Conservation (phyloP, 1,140 invertebrate species). For the Eupristina koningsbergeri region DNA sequence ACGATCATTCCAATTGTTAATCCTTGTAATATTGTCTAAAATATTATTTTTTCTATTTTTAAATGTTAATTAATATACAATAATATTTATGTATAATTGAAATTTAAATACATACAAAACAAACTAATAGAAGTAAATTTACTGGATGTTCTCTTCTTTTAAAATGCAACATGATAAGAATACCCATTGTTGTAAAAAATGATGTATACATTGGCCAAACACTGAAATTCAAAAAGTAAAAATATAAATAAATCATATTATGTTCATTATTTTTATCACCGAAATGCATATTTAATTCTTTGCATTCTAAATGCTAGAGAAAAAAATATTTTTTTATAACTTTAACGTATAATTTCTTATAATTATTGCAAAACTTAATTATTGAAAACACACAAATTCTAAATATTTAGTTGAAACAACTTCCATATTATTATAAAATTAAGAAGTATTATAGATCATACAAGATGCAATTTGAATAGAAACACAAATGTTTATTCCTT, state of each 20-base stretch:
- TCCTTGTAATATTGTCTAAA: constrained; percentile 83
- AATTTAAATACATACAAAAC: constrained; percentile 77
- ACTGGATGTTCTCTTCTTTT: constrained; percentile 79
- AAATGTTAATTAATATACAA: constrained; percentile 43
- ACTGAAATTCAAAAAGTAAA: constrained; percentile 72
- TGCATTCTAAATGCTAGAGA: no score
- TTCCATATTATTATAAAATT: no score
- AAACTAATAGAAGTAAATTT: constrained; percentile 79
- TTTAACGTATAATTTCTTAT: no score
- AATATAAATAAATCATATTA: neutral
- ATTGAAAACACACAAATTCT: no score
- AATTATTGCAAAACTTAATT: no score
- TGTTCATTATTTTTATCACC: no score
- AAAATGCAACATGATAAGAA: constrained; percentile 77
- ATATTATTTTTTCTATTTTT: constrained; percentile 46
- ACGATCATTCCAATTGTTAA: constrained; percentile 83
- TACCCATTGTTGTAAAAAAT: constrained; percentile 76
- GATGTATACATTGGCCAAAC: constrained; percentile 77
- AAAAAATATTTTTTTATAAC: no score
- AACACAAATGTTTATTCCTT: no score
- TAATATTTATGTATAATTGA: neutral
- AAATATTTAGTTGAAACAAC: no score
- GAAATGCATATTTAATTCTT: no score
- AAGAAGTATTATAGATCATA: no score
- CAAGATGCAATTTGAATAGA: no score